These are phyloP conservation scores for Cyclina sinensis DNA, from an alignment of 1,140 invertebrate species.

Conservation along the genomic window DNA sequence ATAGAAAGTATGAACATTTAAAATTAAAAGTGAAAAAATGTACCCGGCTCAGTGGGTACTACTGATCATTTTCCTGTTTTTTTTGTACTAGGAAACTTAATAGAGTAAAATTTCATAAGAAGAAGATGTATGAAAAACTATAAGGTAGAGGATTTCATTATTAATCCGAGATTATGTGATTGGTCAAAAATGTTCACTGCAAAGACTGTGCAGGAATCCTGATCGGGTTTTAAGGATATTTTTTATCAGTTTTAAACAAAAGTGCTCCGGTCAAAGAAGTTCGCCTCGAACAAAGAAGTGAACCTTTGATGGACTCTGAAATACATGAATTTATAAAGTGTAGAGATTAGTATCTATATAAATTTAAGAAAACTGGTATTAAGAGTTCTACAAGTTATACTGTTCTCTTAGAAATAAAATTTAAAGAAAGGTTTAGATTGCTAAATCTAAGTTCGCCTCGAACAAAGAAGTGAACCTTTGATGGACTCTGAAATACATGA, in stretches of 20 bases:
- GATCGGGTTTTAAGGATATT: not conserved
- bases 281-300: slow-evolving; percentile 1
- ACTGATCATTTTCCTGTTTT: slow-evolving; percentile 42
- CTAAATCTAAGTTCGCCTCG: too few species aligned
- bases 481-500: too few species aligned
- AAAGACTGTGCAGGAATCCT: not conserved
- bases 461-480: too few species aligned
- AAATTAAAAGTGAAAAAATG: too few species aligned
- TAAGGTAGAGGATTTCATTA: not conserved
- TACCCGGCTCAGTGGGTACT: slow-evolving; percentile 11
- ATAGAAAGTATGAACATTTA: too few species aligned
- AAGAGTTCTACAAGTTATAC: too few species aligned
- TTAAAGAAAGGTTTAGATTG: too few species aligned
- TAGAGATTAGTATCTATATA: too few species aligned
- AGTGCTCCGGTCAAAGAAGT: slow-evolving; percentile 30
- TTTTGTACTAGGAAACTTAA: slow-evolving; percentile 5
- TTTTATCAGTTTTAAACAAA: not conserved
- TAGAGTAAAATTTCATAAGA: too few species aligned
- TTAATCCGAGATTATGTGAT: not conserved
- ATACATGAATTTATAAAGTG: not conserved
- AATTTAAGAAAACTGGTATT: too few species aligned
- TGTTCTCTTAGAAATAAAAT: too few species aligned
- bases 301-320: slow-evolving; percentile 20
- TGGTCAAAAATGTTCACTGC: not conserved
- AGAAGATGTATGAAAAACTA: slow-evolving; percentile 31